Evolutionary conservation across 1,140 invertebrate genomes (phyloP), one percentile per base, ranked within the genome.

Genomic region (Drosophila gunungcola): DNA sequence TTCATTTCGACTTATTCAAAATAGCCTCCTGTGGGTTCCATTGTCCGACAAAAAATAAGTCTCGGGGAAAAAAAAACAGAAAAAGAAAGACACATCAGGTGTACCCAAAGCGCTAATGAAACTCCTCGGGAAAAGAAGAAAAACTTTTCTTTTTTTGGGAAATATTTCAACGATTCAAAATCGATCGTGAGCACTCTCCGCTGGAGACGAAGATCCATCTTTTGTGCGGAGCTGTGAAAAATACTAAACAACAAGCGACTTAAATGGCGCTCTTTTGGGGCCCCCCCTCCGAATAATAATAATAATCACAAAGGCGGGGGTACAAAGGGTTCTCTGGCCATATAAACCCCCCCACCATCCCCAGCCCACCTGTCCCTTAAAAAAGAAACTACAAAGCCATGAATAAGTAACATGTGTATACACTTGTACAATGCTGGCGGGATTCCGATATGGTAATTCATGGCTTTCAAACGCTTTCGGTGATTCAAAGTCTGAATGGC

Each of bases 141-240:
- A 84, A 80, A 67, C 46, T 80, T 80, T 81, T 80, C 68, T 55
- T 73, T 61, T 70, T 58, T 76, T 49, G 51, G 45, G 65, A 85
- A 64, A 78, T 78, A 58, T 80, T 82, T 65, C 63, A 78, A 78
- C 53, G 73, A 62, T 77, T 62, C 48, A 62, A 49, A 67, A 65
- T 68, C 58, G 67, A 76, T 88, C 82, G 82, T 86, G 81, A 70
- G 64, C 84, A 70, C 73, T 77, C 81, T 77, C 81, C 81, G 81
- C 81, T 84, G 81, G 81, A 84, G 82, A 88, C 72, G 85, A 85
- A 68, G 62, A 69, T 67, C 70, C 74, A 65, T 63, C 83, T 72
- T 70, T 88, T 86, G 82, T 86, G 78, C 74, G 55, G 82, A 86
- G 75, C 82, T 88, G 82, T 86, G 82, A 86, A 88, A 88, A 86